phyloP scores from a whole-genome alignment of 1,140 invertebrate genomes.

The Brachionus paranguensis region DNA sequence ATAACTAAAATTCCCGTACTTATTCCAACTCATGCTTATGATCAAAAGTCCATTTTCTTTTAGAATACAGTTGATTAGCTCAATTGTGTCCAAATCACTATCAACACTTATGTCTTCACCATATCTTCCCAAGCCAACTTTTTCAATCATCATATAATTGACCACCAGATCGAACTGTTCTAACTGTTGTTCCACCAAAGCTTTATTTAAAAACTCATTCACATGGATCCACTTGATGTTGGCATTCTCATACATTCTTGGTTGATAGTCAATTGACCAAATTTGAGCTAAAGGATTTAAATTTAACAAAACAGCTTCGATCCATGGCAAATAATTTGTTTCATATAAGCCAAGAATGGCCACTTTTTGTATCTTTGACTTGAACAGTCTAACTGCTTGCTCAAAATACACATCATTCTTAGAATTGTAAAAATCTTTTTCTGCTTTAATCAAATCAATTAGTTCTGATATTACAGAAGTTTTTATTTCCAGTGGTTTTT shows the following conservation, averaged over 20 bases:
- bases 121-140: not conserved
- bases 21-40: not conserved
- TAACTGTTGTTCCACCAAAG: not conserved
- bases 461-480: not conserved
- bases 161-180: not conserved
- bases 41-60: not conserved
- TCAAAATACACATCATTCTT: not conserved
- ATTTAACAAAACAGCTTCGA: not conserved
- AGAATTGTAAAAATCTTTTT: not conserved
- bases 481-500: not conserved
- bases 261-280: not conserved
- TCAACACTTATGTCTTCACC: slow-evolving; percentile 4
- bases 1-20: not conserved
- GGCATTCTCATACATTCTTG: not conserved
- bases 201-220: not conserved
- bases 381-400: not conserved
- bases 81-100: not conserved
- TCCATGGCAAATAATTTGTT: not conserved
- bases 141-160: slow-evolving; percentile 4
- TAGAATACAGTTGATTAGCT: not conserved
- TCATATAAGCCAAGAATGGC: not conserved
- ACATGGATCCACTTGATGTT: not conserved
- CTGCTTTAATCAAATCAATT: not conserved
- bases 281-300: not conserved
- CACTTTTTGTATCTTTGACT: not conserved